Base-by-base conservation (phyloP, 92 coral and sea anemone species). In the Anthopleura xanthogrammica region DNA sequence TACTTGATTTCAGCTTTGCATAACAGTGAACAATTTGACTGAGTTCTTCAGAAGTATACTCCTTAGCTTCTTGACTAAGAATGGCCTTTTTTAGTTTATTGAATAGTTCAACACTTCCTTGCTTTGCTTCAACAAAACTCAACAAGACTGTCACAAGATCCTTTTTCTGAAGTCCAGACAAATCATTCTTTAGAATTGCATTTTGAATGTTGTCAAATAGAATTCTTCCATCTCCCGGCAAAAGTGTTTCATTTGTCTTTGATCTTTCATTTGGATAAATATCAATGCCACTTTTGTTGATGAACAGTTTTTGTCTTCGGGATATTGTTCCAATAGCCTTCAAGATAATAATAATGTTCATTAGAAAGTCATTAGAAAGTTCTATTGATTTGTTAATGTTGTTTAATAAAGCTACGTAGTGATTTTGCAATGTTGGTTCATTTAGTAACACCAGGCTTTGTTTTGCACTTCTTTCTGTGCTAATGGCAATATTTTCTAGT, bases 381-480 rank as follows among this genome's bases (percentile, higher is more conserved):
- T 78, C 50, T 42, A 84, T 7, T 23, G 17, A 16, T n/a, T 60
- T 42, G 19, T 50, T 64, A 23, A 84, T 56, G 52, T 84, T 78
- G 8, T 60, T 84, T 73, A 84, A 39, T 22, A 84, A 24, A 13
- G 54, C 7, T 46, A 41, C 22, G 48, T 43, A 77, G 41, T 56
- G 70, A 41, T 0, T 23, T 43, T 76, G 42, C 11, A 77, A 20
- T 23, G 29, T 77, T 5, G 71, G 64, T 22, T 84, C 87, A 48
- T 46, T 68, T 41, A 77, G 64, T 8, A 84, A 52, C 24, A 77
- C 19, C 23, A 36, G 48, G 36, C 82, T 77, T 54, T 84, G 82
- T 65, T 84, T 84, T 20, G 80, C 77, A 71, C 87, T 84, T 77
- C 52, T 77, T 36, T 55, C 72, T 78, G 77, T 65, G 24, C 82